Percentiles rank a stretch among this genome's conserved stretches.
phyloP scores from a whole-genome alignment of 2,113 vertebrate genomes.

The Phylloscopus trochilus region DNA sequence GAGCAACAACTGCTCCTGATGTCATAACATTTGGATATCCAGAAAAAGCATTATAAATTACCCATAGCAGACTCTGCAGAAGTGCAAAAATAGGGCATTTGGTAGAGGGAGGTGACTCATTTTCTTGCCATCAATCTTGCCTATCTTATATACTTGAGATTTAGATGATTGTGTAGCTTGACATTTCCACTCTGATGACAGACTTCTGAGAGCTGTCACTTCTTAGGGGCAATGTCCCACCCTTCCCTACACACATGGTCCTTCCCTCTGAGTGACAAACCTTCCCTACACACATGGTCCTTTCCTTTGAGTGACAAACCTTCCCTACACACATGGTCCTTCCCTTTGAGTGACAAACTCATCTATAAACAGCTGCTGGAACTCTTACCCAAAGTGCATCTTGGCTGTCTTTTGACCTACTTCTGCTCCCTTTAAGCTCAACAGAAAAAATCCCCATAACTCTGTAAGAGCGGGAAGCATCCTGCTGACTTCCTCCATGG shows the following conservation, averaged over 20 bases:
- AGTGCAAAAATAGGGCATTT: neutral
- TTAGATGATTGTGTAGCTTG: neutral
- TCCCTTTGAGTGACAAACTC: neutral
- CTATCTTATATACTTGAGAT: neutral
- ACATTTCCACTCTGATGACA: neutral
- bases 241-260: fast-evolving
- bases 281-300: no score
- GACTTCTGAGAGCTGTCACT: neutral
- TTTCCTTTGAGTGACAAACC: neutral
- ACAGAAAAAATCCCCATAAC: conserved; percentile 51
- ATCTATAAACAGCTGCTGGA: neutral
- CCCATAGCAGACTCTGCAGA: neutral
- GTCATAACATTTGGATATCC: conserved; percentile 8
- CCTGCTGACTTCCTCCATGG: neutral
- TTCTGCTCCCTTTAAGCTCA: conserved; percentile 6
- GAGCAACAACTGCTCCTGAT: neutral
- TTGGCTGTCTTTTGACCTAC: conserved; percentile 6
- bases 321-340: neutral
- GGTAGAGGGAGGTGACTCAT: neutral
- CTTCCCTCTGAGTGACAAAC: neutral
- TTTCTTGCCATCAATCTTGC: neutral
- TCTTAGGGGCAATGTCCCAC: neutral
- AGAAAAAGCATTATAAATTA: neutral
- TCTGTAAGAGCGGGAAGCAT: conserved; percentile 5
- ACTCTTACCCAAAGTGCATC: neutral